Evolutionary conservation across 1,140 invertebrate species (phyloP).

Genomic region (Steinernema khuongi): DNA sequence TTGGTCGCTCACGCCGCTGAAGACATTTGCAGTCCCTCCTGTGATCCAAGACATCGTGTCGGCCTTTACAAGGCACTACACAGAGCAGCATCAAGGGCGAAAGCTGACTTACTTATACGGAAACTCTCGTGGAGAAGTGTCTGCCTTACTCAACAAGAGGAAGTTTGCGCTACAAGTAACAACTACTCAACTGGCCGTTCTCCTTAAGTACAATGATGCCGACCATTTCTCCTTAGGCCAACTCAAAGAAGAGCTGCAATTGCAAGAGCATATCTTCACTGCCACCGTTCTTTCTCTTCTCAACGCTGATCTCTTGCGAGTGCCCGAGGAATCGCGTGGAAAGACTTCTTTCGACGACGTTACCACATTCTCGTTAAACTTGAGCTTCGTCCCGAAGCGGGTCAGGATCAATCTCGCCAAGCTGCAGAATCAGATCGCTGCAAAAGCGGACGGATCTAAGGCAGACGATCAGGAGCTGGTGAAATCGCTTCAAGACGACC

Average conservation of each 20-base stretch:
- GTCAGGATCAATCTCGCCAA: not conserved
- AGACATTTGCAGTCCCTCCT: constrained; percentile 16
- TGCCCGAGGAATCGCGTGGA: not conserved
- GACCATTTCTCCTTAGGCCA: constrained; percentile 79
- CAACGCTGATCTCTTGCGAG: not conserved
- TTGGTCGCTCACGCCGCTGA: constrained; percentile 69
- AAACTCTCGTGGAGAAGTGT: constrained; percentile 93
- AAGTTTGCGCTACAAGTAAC: constrained; percentile 62
- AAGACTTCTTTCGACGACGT: not conserved
- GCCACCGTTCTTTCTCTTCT: not conserved
- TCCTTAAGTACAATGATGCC: constrained; percentile 88
- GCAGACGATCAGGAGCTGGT: constrained; percentile 65
- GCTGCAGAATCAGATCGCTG: not conserved
- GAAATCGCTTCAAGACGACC: constrained; percentile 92
- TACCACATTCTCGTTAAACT: not conserved
- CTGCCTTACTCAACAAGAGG: constrained; percentile 80
- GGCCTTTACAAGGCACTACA: constrained; percentile 90
- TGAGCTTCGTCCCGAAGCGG: not conserved
- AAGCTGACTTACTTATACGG: constrained; percentile 97
- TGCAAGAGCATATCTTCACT: not conserved
- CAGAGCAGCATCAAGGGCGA: constrained; percentile 85
- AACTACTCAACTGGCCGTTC: constrained; percentile 95
- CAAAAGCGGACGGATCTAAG: too few relatives aligned
- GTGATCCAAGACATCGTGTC: constrained; percentile 72
- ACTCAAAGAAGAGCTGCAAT: constrained; percentile 70